These are phyloP conservation scores for Dendrolimus punctatus DNA, from an alignment of 1,140 invertebrate species.

Conservation along the genomic window DNA sequence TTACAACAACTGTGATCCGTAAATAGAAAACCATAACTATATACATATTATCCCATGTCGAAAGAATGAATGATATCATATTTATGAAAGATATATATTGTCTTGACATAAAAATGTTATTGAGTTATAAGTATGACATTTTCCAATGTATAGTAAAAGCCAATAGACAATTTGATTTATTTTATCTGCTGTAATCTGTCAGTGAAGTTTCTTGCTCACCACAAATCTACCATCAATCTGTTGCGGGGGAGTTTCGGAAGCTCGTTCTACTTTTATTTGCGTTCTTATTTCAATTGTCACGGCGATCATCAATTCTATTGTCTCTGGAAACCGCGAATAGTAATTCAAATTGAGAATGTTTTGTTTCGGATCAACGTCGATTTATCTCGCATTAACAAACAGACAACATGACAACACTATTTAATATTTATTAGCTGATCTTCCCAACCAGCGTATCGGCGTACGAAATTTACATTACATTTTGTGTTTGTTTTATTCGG, in stretches of 20 bases:
- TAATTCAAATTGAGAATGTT: neutral
- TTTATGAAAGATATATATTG: neutral
- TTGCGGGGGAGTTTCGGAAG: constrained; percentile 19
- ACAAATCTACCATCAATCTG: constrained; percentile 32
- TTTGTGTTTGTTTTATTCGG: no score
- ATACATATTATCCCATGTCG: neutral
- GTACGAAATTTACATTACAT: no score
- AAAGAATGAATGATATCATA: neutral
- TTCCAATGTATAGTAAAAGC: constrained; percentile 12
- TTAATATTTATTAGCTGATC: no score
- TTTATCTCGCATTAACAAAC: constrained; percentile 3
- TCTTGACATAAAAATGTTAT: neutral
- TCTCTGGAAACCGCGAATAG: constrained; percentile 7
- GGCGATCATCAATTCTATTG: constrained; percentile 20
- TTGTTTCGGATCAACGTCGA: neutral
- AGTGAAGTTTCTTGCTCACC: constrained; percentile 28
- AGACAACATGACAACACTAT: no score
- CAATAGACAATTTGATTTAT: constrained; percentile 36
- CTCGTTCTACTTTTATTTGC: constrained; percentile 22
- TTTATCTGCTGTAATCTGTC: constrained; percentile 35
- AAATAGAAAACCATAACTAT: neutral
- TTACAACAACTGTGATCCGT: no score
- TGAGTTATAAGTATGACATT: constrained; percentile 8
- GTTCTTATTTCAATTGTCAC: constrained; percentile 29
- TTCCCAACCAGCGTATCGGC: no score